Evolutionary conservation across 1,140 invertebrate species (phyloP).

Genomic region (Scaptomyza pallida): DNA sequence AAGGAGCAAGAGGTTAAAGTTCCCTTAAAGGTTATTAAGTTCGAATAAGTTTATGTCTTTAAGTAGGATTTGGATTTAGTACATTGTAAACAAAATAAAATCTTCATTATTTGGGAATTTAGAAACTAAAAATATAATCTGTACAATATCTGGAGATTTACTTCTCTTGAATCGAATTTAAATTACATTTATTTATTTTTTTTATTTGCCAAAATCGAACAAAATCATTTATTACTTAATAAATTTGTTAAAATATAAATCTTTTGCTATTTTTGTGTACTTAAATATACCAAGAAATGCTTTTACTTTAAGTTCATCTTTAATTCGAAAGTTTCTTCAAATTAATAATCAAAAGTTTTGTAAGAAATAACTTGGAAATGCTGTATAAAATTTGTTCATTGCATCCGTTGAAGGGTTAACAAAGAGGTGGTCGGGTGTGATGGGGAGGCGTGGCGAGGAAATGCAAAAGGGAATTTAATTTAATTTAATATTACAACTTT

Average conservation of each 20-base stretch:
- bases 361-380: background rate
- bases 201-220: too few species aligned
- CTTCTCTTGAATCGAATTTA: too few species aligned
- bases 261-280: too few species aligned
- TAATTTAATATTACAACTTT: conserved; percentile 75
- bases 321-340: background rate
- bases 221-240: too few species aligned
- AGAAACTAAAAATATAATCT: too few species aligned
- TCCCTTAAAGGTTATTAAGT: background rate
- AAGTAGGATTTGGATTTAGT: too few species aligned
- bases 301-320: conserved; percentile 3
- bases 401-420: conserved; percentile 3
- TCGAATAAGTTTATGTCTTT: too few species aligned
- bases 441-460: background rate
- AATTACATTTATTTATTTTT: too few species aligned
- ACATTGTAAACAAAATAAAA: too few species aligned
- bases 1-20: background rate
- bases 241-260: background rate
- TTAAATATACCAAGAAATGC: background rate
- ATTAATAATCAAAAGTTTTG: background rate
- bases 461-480: conserved; percentile 70
- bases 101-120: too few species aligned
- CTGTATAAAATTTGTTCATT: conserved; percentile 17
- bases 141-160: too few species aligned
- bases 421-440: too few species aligned